A percentile compares a stretch with the other conserved stretches of the same genome.
These are phyloP conservation scores for Stylophora pistillata DNA, from an alignment of 64 coral and sea anemone genomes.

Conservation along the genomic window DNA sequence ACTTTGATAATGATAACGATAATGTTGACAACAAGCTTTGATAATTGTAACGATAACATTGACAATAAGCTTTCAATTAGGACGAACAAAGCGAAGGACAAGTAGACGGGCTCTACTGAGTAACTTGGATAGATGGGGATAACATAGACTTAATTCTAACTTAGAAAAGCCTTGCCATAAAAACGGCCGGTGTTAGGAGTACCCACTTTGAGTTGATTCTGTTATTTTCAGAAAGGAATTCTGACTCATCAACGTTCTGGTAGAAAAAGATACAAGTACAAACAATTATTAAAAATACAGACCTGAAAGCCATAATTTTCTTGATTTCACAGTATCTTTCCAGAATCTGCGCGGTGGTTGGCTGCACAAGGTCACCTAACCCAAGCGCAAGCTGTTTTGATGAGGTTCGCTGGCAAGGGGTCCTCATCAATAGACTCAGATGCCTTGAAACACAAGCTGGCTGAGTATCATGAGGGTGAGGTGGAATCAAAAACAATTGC, in stretches of 20 bases:
- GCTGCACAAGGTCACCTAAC: constrained; percentile 12
- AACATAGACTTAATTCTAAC: no score
- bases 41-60: no score
- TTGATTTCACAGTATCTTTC: background rate
- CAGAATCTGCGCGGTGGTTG: constrained; percentile 58
- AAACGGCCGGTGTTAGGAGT: no score
- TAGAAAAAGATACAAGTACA: background rate
- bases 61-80: no score
- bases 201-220: no score
- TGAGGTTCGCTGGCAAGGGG: constrained; percentile 31
- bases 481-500: background rate
- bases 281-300: background rate
- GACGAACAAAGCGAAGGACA: no score
- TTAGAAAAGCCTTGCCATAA: no score
- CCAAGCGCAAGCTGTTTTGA: constrained; percentile 26
- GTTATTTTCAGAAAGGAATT: no score
- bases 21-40: no score
- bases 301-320: background rate
- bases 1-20: no score
- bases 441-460: constrained; percentile 1
- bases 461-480: constrained; percentile 7
- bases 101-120: no score
- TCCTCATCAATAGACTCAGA: background rate
- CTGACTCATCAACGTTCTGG: background rate
- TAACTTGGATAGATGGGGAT: no score